phyloP scores from a whole-genome alignment of 2,888 invertebrate genomes.

The Lochmaea capreae region DNA sequence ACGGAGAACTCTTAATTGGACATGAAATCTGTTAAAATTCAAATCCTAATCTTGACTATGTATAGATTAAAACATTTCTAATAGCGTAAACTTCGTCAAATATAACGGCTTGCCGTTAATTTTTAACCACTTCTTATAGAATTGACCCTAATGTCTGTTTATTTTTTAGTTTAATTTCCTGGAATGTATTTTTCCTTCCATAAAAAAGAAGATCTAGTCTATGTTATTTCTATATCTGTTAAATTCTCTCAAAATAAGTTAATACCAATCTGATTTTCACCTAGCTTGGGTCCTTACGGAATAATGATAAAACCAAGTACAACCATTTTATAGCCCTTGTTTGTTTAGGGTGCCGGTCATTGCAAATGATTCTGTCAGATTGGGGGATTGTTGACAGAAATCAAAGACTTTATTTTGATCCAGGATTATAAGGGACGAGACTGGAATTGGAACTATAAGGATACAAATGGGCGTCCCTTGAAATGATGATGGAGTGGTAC shows the following conservation, averaged over 20 bases:
- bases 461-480: slow-evolving; percentile 27
- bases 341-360: slow-evolving; percentile 57
- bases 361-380: slow-evolving; percentile 53
- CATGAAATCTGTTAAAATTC: too few relatives aligned
- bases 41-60: too few relatives aligned
- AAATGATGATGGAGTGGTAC: slow-evolving; percentile 28
- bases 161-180: too few relatives aligned
- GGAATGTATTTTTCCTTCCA: not conserved
- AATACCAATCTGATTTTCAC: not conserved
- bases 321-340: slow-evolving; percentile 51
- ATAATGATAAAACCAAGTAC: slow-evolving; percentile 29
- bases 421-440: slow-evolving; percentile 55
- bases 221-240: not conserved
- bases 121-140: too few relatives aligned
- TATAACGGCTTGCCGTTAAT: too few relatives aligned
- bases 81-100: too few relatives aligned
- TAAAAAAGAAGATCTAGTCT: not conserved
- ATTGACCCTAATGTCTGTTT: too few relatives aligned
- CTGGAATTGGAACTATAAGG: slow-evolving; percentile 45
- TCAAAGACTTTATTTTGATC: slow-evolving; percentile 55
- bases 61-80: too few relatives aligned
- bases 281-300: slow-evolving; percentile 19
- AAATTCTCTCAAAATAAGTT: not conserved
- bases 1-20: too few relatives aligned
- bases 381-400: slow-evolving; percentile 55